Conservation (phyloP, 2,797 vertebrate species). For the Phalanger gymnotis region DNA sequence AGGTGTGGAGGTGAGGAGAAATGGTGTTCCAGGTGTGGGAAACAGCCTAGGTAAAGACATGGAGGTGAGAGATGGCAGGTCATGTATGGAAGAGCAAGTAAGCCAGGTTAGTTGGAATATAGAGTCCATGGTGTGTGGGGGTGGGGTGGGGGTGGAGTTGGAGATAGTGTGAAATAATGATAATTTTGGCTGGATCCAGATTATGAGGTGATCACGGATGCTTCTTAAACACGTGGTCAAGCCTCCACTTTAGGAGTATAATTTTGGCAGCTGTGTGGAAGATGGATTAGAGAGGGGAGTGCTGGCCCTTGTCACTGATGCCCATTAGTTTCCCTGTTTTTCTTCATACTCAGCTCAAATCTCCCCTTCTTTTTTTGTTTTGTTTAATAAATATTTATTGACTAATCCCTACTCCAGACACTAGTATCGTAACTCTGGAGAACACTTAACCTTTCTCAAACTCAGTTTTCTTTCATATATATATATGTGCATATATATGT, state of each 20-base stretch:
- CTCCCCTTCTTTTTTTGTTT: background rate
- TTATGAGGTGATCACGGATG: background rate
- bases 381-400: too few species aligned
- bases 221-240: background rate
- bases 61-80: background rate
- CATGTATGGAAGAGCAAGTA: too few species aligned
- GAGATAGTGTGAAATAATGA: background rate
- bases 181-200: background rate
- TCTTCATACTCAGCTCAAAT: background rate
- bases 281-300: background rate
- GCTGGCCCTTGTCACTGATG: background rate
- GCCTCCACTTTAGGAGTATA: background rate
- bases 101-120: background rate
- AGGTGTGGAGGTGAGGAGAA: background rate
- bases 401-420: too few species aligned
- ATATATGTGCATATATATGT: too few species aligned
- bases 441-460: too few species aligned
- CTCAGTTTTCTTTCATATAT: too few species aligned
- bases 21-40: background rate
- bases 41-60: background rate
- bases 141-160: background rate
- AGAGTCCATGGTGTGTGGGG: background rate
- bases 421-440: too few species aligned
- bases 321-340: background rate
- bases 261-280: background rate